Evolutionary conservation across 2,113 vertebrate species (phyloP).

Genomic region (Sapajus apella): DNA sequence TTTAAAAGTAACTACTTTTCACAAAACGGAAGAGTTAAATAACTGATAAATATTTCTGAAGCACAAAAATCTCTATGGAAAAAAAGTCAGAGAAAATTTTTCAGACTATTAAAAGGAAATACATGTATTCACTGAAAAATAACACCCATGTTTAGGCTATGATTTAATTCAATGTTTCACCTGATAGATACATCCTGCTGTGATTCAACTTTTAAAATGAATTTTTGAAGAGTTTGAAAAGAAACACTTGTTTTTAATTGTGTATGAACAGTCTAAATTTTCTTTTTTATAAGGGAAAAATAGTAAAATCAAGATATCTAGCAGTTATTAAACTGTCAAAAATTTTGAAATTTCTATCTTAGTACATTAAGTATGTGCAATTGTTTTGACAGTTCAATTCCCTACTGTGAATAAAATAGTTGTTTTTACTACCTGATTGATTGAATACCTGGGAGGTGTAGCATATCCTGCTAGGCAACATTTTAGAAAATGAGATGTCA

Average conservation of each 20-base stretch:
- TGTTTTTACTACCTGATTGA: background rate
- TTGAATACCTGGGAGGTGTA: background rate
- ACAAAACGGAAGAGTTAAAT: background rate
- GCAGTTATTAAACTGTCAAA: background rate
- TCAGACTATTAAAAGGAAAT: background rate
- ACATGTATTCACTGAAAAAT: background rate
- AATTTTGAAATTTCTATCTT: background rate
- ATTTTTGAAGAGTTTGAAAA: background rate
- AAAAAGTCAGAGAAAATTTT: background rate
- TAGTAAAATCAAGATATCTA: conserved; percentile 8
- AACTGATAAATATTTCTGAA: background rate
- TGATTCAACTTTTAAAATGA: background rate
- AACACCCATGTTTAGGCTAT: background rate
- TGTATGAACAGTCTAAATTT: background rate
- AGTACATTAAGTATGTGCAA: background rate
- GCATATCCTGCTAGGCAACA: background rate
- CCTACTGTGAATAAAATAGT: background rate
- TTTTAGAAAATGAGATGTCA: background rate
- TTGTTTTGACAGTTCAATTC: background rate
- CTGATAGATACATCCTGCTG: background rate
- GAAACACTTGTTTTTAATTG: background rate
- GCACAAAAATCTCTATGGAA: background rate
- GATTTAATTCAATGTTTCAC: conserved; percentile 8
- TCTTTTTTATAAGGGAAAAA: background rate
- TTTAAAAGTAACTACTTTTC: background rate